Conservation (phyloP, 2,888 invertebrate genomes). For the Sylvicola fuscatus region DNA sequence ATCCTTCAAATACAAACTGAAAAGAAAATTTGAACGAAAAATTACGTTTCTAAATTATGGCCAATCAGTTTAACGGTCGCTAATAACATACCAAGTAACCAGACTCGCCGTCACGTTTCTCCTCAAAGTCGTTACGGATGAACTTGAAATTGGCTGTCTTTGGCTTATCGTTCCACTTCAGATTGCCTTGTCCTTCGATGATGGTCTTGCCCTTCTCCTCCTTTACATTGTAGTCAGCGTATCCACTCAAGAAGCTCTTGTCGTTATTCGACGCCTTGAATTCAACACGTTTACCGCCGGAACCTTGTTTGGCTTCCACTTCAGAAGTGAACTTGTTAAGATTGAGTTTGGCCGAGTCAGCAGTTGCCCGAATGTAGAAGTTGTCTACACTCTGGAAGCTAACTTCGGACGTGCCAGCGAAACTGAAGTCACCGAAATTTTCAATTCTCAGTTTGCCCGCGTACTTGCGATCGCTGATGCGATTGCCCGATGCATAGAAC, state of each 20-base stretch:
- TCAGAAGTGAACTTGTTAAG: slow-evolving; percentile 42
- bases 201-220: slow-evolving; percentile 49
- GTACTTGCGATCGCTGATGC: slow-evolving; percentile 33
- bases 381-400: slow-evolving; percentile 39
- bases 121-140: slow-evolving; percentile 38
- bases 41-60: background rate
- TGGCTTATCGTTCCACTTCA: slow-evolving; percentile 45
- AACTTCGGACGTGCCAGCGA: slow-evolving; percentile 32
- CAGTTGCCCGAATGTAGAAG: slow-evolving; percentile 35
- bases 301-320: slow-evolving; percentile 37
- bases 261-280: slow-evolving; percentile 37
- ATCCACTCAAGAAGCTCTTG: slow-evolving; percentile 46
- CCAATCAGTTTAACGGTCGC: background rate
- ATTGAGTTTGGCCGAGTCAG: slow-evolving; percentile 41
- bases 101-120: slow-evolving; percentile 35
- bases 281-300: slow-evolving; percentile 37
- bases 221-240: slow-evolving; percentile 46
- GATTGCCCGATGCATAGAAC: slow-evolving; percentile 18
- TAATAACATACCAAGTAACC: slow-evolving; percentile 32
- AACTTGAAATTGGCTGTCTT: slow-evolving; percentile 55
- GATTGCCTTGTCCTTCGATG: slow-evolving; percentile 52
- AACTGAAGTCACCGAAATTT: slow-evolving; percentile 30
- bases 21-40: slow-evolving; percentile 6
- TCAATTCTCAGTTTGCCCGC: slow-evolving; percentile 33
- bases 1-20: slow-evolving; percentile 42